A percentile compares a stretch with the other conserved stretches of the same genome.
Evolutionary conservation across 2,797 vertebrate species (phyloP).

Genomic region (Botia kubotai): DNA sequence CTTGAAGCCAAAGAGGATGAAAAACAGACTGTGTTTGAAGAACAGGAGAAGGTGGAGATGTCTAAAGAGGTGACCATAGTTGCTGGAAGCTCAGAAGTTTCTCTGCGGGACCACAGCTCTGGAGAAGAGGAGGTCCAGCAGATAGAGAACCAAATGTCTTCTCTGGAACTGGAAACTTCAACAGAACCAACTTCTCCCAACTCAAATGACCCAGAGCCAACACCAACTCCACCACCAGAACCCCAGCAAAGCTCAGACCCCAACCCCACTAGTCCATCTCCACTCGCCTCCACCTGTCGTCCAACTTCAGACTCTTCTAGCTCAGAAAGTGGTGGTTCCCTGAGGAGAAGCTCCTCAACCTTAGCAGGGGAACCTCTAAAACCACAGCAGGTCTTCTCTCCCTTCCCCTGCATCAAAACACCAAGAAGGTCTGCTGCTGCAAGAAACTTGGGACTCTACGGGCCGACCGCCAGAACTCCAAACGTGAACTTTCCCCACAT

Average conservation of each 20-base stretch:
- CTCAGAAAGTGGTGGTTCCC: conserved; percentile 60
- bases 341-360: conserved; percentile 41
- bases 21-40: conserved; percentile 21
- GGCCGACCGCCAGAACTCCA: conserved; percentile 91
- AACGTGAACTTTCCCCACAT: conserved; percentile 93
- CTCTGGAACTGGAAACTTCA: conserved; percentile 77
- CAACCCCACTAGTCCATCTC: not conserved
- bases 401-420: conserved; percentile 92
- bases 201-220: not conserved
- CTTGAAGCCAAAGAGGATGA: conserved; percentile 53
- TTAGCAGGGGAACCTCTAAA: conserved; percentile 55
- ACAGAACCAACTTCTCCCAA: conserved; percentile 4
- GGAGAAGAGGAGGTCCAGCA: conserved; percentile 60
- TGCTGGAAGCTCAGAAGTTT: conserved; percentile 47
- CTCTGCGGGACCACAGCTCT: conserved; percentile 45
- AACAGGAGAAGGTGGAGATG: conserved; percentile 52
- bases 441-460: conserved; percentile 93
- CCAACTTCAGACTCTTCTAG: conserved; percentile 66
- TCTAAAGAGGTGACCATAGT: conserved; percentile 60
- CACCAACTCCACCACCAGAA: conserved; percentile 15
- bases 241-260: not conserved
- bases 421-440: conserved; percentile 91
- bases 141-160: conserved; percentile 83
- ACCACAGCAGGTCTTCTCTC: conserved; percentile 84
- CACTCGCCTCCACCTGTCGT: conserved; percentile 24